Conservation (phyloP, 1,140 invertebrate genomes). For the Pogonomyrmex barbatus region DNA sequence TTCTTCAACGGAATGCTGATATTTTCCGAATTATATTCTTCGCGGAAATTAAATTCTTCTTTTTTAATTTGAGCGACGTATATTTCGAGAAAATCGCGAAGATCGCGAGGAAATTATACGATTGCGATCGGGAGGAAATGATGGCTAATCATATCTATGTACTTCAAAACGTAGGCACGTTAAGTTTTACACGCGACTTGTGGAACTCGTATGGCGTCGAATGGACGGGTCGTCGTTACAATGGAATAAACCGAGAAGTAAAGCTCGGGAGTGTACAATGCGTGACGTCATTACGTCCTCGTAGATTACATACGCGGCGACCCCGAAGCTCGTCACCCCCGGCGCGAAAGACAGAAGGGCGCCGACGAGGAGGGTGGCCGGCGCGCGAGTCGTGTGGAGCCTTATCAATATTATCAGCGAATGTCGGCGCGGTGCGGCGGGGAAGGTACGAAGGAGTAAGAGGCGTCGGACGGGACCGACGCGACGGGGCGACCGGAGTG, state of each 20-base stretch:
- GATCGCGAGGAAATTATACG: neutral
- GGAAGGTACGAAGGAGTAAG: neutral
- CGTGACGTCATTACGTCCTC: constrained; percentile 16
- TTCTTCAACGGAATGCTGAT: neutral
- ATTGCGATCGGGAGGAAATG: neutral
- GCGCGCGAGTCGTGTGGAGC: constrained; percentile 36
- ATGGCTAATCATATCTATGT: neutral
- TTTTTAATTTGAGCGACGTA: neutral
- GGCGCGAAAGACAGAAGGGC: constrained; percentile 44
- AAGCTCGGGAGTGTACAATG: neutral
- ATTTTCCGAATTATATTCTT: neutral
- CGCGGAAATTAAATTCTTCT: neutral
- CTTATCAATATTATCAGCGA: constrained; percentile 76
- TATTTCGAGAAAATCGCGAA: neutral
- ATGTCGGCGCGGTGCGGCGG: constrained; percentile 13
- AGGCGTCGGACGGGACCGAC: neutral
- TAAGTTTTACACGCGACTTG: neutral
- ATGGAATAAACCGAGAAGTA: constrained; percentile 29
- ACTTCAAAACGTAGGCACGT: neutral
- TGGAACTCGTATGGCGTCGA: neutral
- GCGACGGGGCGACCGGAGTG: constrained; percentile 46
- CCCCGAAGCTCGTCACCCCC: constrained; percentile 13
- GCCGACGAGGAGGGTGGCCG: constrained; percentile 37
- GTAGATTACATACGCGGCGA: constrained; percentile 30
- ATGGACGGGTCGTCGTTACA: neutral